Evolutionary conservation across 2,797 vertebrate genomes (phyloP).

Genomic region (Hypotaenidia philippensis): DNA sequence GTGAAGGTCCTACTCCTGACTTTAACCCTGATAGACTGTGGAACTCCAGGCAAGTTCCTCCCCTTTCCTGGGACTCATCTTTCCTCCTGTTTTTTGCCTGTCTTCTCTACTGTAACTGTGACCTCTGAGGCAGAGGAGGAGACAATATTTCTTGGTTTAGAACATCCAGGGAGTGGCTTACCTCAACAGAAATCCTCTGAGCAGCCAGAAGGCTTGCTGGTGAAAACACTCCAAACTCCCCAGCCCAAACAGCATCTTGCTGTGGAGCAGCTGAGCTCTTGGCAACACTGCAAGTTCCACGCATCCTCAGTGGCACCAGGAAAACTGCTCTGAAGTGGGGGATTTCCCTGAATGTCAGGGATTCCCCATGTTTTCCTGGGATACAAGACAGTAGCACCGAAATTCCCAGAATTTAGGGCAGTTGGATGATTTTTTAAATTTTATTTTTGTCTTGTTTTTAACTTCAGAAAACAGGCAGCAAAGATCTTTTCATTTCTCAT

Average conservation of each 20-base stretch:
- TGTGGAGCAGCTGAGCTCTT: constrained; percentile 36
- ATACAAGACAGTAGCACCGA: not conserved
- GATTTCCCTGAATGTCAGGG: constrained; percentile 11
- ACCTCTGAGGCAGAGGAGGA: not conserved
- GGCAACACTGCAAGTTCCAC: not conserved
- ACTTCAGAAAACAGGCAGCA: not conserved
- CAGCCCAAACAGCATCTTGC: not conserved
- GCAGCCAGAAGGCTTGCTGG: not conserved
- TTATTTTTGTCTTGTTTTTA: not conserved
- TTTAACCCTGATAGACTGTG: fast-evolving
- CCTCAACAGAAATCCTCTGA: not conserved
- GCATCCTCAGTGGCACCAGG: not conserved
- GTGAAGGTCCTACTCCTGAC: not conserved
- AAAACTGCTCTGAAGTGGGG: not conserved
- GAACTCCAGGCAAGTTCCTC: not conserved
- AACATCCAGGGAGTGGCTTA: not conserved
- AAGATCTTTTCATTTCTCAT: not conserved
- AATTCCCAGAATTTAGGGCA: constrained; percentile 13
- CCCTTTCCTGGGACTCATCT: not conserved
- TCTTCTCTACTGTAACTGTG: not conserved
- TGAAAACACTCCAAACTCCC: not conserved
- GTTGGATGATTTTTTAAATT: not conserved
- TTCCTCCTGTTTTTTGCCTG: not conserved
- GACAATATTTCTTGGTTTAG: not conserved
- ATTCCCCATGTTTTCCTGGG: not conserved